Evolutionary conservation across 2,113 vertebrate genomes (phyloP).

Genomic region (Eclectus roratus): DNA sequence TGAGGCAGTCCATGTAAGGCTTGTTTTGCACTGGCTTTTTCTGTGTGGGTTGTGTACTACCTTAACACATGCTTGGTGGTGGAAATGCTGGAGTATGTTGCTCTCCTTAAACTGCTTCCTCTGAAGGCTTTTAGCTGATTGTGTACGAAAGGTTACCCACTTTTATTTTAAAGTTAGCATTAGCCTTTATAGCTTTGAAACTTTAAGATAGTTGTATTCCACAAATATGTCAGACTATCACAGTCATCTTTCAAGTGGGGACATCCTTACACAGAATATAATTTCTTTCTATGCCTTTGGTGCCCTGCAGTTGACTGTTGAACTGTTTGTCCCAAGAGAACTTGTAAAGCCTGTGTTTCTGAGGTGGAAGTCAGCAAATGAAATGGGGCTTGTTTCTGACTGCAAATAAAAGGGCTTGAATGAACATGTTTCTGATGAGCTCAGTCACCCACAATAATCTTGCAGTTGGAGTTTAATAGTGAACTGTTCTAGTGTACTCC

Average conservation of each 20-base stretch:
- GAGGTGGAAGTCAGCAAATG: background rate
- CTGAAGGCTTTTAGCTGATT: background rate
- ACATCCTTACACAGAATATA: too few species aligned
- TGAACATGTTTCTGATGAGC: background rate
- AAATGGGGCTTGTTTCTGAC: background rate
- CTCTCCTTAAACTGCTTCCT: background rate
- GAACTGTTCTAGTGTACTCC: background rate
- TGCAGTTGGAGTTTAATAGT: background rate
- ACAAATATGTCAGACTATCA: background rate
- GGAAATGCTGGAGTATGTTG: background rate
- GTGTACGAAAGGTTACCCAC: background rate
- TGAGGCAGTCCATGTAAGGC: conserved; percentile 88
- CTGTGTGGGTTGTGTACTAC: fast-evolving
- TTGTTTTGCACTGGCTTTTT: background rate
- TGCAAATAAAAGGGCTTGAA: background rate
- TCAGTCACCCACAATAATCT: background rate
- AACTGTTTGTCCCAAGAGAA: background rate
- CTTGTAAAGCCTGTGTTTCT: background rate
- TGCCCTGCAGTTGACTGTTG: background rate
- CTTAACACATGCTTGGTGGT: background rate
- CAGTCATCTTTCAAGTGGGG: background rate
- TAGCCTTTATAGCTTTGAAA: background rate
- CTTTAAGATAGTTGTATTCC: background rate
- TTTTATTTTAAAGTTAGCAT: background rate
- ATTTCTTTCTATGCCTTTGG: background rate